These are phyloP conservation scores for Tenthredo scrophulariae DNA, from an alignment of 2,888 invertebrate species.

Conservation along the genomic window DNA sequence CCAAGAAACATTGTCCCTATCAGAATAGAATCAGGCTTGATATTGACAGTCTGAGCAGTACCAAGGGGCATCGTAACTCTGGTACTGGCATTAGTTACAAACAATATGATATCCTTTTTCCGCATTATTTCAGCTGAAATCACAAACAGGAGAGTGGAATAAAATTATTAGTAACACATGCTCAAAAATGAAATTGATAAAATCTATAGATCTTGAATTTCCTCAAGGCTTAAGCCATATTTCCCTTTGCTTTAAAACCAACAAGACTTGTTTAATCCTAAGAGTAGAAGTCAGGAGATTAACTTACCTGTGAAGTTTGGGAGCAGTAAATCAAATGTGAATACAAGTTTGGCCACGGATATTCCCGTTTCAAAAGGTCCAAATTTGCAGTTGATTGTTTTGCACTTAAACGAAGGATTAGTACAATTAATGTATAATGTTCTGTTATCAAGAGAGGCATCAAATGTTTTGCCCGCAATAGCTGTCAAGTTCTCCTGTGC, in stretches of 20 bases:
- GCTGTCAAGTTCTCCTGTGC: constrained; percentile 54
- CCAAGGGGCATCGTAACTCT: constrained; percentile 67
- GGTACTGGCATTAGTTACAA: constrained; percentile 72
- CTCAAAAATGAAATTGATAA: constrained; percentile 8
- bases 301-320: constrained; percentile 71
- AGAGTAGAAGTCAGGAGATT: background rate
- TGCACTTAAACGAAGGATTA: constrained; percentile 70
- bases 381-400: constrained; percentile 71
- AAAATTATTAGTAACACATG: background rate
- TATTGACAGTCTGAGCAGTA: constrained; percentile 65
- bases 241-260: background rate
- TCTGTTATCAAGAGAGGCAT: constrained; percentile 60
- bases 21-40: constrained; percentile 66
- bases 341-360: constrained; percentile 70
- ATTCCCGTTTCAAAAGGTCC: constrained; percentile 72
- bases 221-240: background rate
- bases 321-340: constrained; percentile 73
- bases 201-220: background rate
- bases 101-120: constrained; percentile 74
- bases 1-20: constrained; percentile 75
- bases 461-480: constrained; percentile 44
- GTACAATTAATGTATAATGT: constrained; percentile 76
- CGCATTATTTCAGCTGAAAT: constrained; percentile 66
- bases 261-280: background rate
- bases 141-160: constrained; percentile 45